These are phyloP conservation scores for Recurvirostra avosetta DNA, from an alignment of 2,113 vertebrate species.

Conservation along the genomic window DNA sequence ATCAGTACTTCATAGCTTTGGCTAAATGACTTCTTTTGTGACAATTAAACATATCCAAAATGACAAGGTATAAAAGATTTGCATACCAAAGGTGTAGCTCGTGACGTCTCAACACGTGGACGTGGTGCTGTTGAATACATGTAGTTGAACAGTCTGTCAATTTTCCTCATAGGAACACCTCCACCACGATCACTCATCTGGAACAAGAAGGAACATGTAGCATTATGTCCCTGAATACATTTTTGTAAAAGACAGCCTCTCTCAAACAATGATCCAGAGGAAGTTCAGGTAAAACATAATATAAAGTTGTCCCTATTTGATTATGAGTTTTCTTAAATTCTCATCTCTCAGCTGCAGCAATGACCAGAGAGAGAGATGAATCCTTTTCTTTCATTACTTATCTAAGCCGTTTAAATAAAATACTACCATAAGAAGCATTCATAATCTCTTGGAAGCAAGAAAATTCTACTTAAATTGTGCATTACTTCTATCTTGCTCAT, in stretches of 20 bases:
- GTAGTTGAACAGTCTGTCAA: constrained; percentile 94
- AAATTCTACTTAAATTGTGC: neutral
- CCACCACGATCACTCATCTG: constrained; percentile 95
- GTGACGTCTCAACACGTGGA: constrained; percentile 83
- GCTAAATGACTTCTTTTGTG: neutral
- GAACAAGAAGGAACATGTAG: neutral
- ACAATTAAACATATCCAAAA: neutral
- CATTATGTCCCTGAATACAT: neutral
- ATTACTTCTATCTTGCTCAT: neutral
- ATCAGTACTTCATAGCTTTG: neutral
- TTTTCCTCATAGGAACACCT: constrained; percentile 93
- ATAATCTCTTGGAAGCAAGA: neutral
- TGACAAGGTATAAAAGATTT: neutral
- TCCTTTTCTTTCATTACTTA: neutral
- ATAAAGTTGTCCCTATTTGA: neutral
- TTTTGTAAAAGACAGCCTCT: neutral
- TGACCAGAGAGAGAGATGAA: neutral
- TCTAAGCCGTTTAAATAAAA: neutral
- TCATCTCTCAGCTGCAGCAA: neutral
- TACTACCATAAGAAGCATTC: neutral
- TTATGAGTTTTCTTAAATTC: neutral
- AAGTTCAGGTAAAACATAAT: neutral
- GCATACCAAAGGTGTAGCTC: constrained; percentile 88
- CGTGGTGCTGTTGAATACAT: constrained; percentile 95
- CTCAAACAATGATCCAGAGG: neutral